phyloP scores from a whole-genome alignment of 2,113 vertebrate genomes.

The Dasyurus viverrinus region DNA sequence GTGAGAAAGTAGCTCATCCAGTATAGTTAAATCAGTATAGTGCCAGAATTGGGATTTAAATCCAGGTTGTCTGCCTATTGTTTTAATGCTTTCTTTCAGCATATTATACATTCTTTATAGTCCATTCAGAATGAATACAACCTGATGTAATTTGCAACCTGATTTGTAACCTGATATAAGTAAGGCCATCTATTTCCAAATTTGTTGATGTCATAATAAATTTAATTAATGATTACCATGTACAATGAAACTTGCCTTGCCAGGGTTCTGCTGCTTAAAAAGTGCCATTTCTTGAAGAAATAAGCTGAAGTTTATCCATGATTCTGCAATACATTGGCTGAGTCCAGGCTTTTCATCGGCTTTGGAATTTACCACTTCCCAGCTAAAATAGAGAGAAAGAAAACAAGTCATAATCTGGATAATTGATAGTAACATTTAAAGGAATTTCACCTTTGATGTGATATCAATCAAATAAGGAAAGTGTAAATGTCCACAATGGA shows the following conservation, averaged over 20 bases:
- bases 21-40: neutral
- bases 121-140: neutral
- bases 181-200: slow-evolving; percentile 2
- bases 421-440: neutral
- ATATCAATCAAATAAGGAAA: neutral
- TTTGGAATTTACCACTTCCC: slow-evolving; percentile 89
- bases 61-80: neutral
- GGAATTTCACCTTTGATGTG: neutral
- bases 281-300: slow-evolving; percentile 95
- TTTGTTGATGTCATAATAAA: neutral
- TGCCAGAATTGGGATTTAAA: neutral
- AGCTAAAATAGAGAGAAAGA: slow-evolving; percentile 84
- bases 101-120: neutral
- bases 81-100: neutral
- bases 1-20: neutral
- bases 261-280: slow-evolving; percentile 97
- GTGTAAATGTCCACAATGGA: neutral
- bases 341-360: slow-evolving; percentile 87
- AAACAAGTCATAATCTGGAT: slow-evolving; percentile 32
- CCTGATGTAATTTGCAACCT: neutral
- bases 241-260: slow-evolving; percentile 89
- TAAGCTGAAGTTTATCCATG: slow-evolving; percentile 89
- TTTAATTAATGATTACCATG: neutral
- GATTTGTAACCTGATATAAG: neutral
- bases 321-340: slow-evolving; percentile 90